Evolutionary conservation across 2,113 vertebrate genomes (phyloP).

Genomic region (Erythrocercus mccallii): DNA sequence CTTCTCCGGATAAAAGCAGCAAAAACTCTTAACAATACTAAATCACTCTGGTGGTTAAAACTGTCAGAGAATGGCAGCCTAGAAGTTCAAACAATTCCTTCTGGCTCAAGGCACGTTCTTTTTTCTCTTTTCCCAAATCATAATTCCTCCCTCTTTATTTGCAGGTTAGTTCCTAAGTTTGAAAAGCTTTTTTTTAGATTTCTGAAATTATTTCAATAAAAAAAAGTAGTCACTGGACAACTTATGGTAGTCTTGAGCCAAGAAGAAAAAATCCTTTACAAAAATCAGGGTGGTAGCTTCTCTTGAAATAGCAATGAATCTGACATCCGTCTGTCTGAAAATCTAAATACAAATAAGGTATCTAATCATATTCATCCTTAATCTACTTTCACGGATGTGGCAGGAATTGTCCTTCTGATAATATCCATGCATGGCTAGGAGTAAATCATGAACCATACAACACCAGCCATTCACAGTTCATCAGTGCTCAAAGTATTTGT

Average conservation of each 20-base stretch:
- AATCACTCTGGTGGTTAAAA: conserved; percentile 10
- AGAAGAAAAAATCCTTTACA: background rate
- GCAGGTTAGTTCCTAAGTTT: background rate
- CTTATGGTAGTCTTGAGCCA: background rate
- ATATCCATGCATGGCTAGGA: background rate
- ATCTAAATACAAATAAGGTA: background rate
- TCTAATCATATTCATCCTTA: background rate
- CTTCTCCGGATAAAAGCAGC: conserved; percentile 21
- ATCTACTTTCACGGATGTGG: background rate
- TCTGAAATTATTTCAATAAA: background rate
- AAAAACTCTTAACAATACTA: conserved; percentile 22
- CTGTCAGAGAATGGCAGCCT: background rate
- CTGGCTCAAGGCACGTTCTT: background rate
- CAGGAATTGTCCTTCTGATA: background rate
- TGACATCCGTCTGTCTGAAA: background rate
- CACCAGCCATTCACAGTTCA: background rate
- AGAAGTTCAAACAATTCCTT: conserved; percentile 2
- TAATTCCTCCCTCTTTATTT: background rate
- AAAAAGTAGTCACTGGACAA: background rate
- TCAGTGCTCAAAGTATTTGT: background rate
- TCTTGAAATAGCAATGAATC: background rate
- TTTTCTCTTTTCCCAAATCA: background rate
- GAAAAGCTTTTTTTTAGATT: background rate
- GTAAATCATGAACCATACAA: background rate
- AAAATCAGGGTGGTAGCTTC: background rate